Evolutionary conservation across 2,888 invertebrate species (phyloP).

Genomic region (Selenia dentaria): DNA sequence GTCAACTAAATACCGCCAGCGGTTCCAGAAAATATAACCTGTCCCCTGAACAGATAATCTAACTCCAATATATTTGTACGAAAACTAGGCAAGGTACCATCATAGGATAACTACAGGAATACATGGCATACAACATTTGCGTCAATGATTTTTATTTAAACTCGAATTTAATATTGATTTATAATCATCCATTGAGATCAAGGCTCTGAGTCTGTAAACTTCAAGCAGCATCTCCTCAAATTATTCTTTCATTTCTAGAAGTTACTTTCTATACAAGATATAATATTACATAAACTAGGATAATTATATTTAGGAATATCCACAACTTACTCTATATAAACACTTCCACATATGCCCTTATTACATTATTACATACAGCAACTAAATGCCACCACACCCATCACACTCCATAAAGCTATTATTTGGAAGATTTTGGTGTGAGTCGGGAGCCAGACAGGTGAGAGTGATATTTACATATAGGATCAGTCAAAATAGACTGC

Average conservation of each 20-base stretch:
- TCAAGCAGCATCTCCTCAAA: constrained; percentile 62
- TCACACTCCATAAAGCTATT: constrained; percentile 71
- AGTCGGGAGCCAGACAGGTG: constrained; percentile 63
- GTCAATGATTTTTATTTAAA: constrained; percentile 56
- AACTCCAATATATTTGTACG: constrained; percentile 30
- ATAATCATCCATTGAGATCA: constrained; percentile 74
- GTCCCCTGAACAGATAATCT: constrained; percentile 5
- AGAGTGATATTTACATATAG: constrained; percentile 73
- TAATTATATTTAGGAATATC: constrained; percentile 72
- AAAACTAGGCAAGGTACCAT: constrained; percentile 27
- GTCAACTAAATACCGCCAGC: constrained; percentile 65
- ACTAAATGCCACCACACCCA: constrained; percentile 74
- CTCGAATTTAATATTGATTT: constrained; percentile 53
- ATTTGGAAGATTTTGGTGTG: constrained; percentile 80
- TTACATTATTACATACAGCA: constrained; percentile 71
- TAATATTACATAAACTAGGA: constrained; percentile 63
- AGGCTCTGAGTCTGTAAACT: constrained; percentile 62
- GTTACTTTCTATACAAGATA: constrained; percentile 77
- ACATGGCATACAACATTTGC: constrained; percentile 46
- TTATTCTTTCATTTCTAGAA: constrained; percentile 61
- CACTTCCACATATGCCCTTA: constrained; percentile 76
- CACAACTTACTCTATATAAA: constrained; percentile 83
- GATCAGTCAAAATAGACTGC: constrained; percentile 66
- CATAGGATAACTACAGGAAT: constrained; percentile 37
- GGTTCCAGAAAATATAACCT: constrained; percentile 43